phyloP scores from a whole-genome alignment of 1,140 invertebrate species.

The Eumeta japonica region DNA sequence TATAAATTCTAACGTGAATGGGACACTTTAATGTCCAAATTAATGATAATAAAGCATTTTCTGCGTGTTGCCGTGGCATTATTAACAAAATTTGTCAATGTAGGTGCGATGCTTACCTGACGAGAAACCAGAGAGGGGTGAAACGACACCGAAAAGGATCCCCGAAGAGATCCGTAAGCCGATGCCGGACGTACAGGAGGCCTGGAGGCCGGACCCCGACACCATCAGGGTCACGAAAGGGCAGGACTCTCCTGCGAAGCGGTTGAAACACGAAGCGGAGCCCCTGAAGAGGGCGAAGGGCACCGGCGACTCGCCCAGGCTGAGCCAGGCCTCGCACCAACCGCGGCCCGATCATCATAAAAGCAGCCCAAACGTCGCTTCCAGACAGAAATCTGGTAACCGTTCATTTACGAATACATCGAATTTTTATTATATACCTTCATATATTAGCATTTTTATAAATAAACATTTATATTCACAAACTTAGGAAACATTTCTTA shows the following conservation, averaged over 20 bases:
- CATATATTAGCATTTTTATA: not conserved
- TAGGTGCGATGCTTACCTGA: slow-evolving; percentile 41
- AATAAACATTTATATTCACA: too few species aligned
- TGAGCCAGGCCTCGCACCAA: slow-evolving; percentile 31
- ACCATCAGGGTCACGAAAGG: slow-evolving; percentile 35
- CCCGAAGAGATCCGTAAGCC: slow-evolving; percentile 28
- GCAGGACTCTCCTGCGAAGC: slow-evolving; percentile 42
- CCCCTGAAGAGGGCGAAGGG: slow-evolving; percentile 46
- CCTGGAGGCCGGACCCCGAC: slow-evolving; percentile 41
- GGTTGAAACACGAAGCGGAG: slow-evolving; percentile 42
- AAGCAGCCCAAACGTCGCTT: slow-evolving; percentile 50
- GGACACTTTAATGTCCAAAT: too few species aligned
- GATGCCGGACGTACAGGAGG: slow-evolving; percentile 14
- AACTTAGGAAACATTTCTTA: too few species aligned
- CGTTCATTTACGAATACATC: not conserved
- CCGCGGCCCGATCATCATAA: slow-evolving; percentile 40
- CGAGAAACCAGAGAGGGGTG: slow-evolving; percentile 18
- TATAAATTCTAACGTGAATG: too few species aligned
- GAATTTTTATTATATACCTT: not conserved
- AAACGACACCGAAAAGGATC: slow-evolving; percentile 18
- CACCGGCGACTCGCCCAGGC: slow-evolving; percentile 33
- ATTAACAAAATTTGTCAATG: slow-evolving; percentile 3
- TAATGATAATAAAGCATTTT: not conserved
- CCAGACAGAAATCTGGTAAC: slow-evolving; percentile 41
- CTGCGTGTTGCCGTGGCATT: not conserved